Evolutionary conservation across 2,797 vertebrate genomes (phyloP), one percentile per base, ranked within the genome.

Genomic region (Sebastolobus alascanus): DNA sequence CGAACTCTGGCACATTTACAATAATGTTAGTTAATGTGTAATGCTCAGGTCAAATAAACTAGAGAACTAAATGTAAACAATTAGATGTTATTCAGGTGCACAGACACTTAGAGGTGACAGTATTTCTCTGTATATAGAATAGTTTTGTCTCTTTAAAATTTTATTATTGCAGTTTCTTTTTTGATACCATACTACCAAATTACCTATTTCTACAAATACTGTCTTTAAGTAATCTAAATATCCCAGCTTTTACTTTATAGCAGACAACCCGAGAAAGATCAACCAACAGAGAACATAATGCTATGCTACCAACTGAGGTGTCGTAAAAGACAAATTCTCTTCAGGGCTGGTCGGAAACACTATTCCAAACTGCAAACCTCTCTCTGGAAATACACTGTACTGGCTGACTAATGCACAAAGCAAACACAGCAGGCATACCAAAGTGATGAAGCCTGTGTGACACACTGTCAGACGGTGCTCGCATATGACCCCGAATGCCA

Each of bases 361-460:
- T 52, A 20, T 68, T 60, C 63, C 65, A 7, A 79, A 79, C 33
- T 75, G 54, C n/a, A 79, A 79, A 68, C 68, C 64, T 71, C 77
- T 18, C 52, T 79, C 58, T 84, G 79, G 79, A 84, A 84, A 83
- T 40, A 73, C 63, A 89, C 74, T 72, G 74, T 35, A 55, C 73
- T 20, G 82, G 64, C 75, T 80, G 87, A 86, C 68, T 81, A 83
- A 89, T 58, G 79, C 68, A 33, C 73, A 77, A 81, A 84, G 75
- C 84, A 85, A 86, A 85, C 84, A 84, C 37, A 56, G 40, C 69
- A 56, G 40, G 75, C 76, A 90, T 89, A 83, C 90, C 87, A 80
- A 74, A 87, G 20, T 6, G 66, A 77, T 90, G 86, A 87, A 72
- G 54, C 69, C 25, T 6, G 65, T 13, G 77, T 87, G 80, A 90